A percentile compares a stretch with the other conserved stretches of the same genome.
Evolutionary conservation across 2,797 vertebrate genomes (phyloP).

Genomic region (Centroberyx gerrardi): DNA sequence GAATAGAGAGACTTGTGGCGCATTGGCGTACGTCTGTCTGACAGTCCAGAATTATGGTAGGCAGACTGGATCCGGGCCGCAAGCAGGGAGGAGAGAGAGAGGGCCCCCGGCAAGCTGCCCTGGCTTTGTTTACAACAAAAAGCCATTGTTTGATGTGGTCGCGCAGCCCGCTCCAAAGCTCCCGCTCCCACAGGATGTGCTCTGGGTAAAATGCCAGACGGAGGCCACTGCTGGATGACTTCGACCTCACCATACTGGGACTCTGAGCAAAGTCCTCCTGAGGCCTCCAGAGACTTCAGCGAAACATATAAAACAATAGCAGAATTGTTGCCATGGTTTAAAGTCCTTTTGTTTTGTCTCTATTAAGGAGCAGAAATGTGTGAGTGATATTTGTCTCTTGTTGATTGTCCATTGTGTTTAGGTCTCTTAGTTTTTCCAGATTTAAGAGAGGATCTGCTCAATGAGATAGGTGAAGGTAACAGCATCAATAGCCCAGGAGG

Average conservation of each 20-base stretch:
- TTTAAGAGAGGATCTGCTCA: background rate
- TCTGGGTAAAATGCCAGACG: slow-evolving; percentile 87
- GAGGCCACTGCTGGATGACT: slow-evolving; percentile 84
- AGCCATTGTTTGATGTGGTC: slow-evolving; percentile 90
- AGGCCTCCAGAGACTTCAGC: slow-evolving; percentile 57
- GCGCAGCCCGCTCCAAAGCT: slow-evolving; percentile 83
- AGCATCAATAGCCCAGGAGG: background rate
- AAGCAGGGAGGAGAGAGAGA: slow-evolving; percentile 60
- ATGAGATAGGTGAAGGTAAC: background rate
- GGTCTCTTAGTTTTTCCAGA: slow-evolving; percentile 24
- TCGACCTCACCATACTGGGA: slow-evolving; percentile 69
- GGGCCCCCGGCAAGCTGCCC: slow-evolving; percentile 86
- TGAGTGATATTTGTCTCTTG: slow-evolving; percentile 36
- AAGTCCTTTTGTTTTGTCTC: slow-evolving; percentile 52
- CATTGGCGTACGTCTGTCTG: slow-evolving; percentile 77
- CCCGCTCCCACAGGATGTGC: slow-evolving; percentile 88
- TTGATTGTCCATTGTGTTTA: slow-evolving; percentile 22
- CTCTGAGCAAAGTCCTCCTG: slow-evolving; percentile 67
- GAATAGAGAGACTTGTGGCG: slow-evolving; percentile 65
- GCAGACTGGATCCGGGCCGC: slow-evolving; percentile 70
- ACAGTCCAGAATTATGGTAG: slow-evolving; percentile 75
- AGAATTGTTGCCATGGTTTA: slow-evolving; percentile 49
- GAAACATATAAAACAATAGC: slow-evolving; percentile 73
- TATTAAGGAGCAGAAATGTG: slow-evolving; percentile 41
- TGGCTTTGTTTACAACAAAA: slow-evolving; percentile 91